phyloP scores from a whole-genome alignment of 2,797 vertebrate species.

The Cichlasoma orientale region DNA sequence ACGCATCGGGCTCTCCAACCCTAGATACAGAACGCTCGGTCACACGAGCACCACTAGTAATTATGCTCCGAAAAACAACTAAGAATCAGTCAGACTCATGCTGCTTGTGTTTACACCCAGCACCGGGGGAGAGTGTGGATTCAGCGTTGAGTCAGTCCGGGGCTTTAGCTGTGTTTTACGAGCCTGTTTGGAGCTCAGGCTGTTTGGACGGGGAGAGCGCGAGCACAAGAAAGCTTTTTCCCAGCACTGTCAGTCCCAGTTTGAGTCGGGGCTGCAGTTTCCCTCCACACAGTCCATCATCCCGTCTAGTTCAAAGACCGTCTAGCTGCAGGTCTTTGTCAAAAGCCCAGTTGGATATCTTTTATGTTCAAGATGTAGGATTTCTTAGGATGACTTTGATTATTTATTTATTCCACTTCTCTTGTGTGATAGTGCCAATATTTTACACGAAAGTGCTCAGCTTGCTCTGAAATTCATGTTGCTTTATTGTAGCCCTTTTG shows the following conservation, averaged over 20 bases:
- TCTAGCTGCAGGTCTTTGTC: constrained; percentile 94
- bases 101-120: not conserved
- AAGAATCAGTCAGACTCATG: not conserved
- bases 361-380: constrained; percentile 94
- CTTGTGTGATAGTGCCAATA: constrained; percentile 88
- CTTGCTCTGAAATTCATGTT: constrained; percentile 84
- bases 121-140: not conserved
- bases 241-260: constrained; percentile 82
- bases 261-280: constrained; percentile 76
- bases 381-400: constrained; percentile 92
- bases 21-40: not conserved
- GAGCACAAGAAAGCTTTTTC: constrained; percentile 64
- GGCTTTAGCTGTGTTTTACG: constrained; percentile 1
- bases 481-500: constrained; percentile 79
- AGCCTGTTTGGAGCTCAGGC: constrained; percentile 3
- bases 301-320: constrained; percentile 88
- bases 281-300: constrained; percentile 85
- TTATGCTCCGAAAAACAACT: not conserved
- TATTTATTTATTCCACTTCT: constrained; percentile 93
- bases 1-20: not conserved
- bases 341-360: constrained; percentile 90
- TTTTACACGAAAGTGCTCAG: constrained; percentile 80
- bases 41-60: not conserved
- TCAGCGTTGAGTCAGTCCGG: not conserved
- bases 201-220: constrained; percentile 3